These are phyloP conservation scores for Chaetodon trifasciatus DNA, from an alignment of 2,797 vertebrate species.

Conservation along the genomic window DNA sequence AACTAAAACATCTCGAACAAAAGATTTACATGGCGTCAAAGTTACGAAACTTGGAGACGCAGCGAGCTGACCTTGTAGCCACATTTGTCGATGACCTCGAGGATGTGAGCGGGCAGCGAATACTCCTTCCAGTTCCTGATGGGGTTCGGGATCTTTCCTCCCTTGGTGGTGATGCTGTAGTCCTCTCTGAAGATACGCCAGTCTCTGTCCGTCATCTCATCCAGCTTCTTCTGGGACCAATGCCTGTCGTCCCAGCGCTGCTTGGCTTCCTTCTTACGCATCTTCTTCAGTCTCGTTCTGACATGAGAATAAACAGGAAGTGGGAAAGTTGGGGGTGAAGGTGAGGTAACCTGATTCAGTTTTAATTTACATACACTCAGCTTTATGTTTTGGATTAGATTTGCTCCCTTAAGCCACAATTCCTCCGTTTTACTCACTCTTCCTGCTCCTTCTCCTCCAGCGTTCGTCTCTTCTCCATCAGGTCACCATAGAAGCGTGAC, in stretches of 20 bases:
- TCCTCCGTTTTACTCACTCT: constrained; percentile 86
- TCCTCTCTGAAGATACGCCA: constrained; percentile 99
- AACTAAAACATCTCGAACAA: background rate
- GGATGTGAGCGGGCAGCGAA: constrained; percentile 92
- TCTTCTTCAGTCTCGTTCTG: constrained; percentile 93
- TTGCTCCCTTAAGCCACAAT: background rate
- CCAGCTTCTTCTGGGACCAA: constrained; percentile 99
- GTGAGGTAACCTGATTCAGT: background rate
- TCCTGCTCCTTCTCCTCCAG: constrained; percentile 98
- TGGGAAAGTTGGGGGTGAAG: background rate
- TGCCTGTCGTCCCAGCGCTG: constrained; percentile 98
- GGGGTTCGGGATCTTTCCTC: constrained; percentile 98
- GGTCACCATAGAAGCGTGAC: constrained; percentile 95
- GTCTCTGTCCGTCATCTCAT: constrained; percentile 98
- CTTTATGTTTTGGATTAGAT: background rate
- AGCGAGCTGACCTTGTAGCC: constrained; percentile 92
- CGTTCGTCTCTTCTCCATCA: constrained; percentile 97
- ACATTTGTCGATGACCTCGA: constrained; percentile 98
- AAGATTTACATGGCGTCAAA: background rate
- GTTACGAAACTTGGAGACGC: background rate
- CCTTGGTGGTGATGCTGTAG: constrained; percentile 99
- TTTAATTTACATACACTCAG: background rate
- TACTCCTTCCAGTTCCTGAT: constrained; percentile 99
- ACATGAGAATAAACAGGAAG: background rate
- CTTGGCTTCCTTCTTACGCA: constrained; percentile 98